These are phyloP conservation scores for Steatocranus sp. DNA, from an alignment of 2,797 vertebrate genomes.

Conservation along the genomic window DNA sequence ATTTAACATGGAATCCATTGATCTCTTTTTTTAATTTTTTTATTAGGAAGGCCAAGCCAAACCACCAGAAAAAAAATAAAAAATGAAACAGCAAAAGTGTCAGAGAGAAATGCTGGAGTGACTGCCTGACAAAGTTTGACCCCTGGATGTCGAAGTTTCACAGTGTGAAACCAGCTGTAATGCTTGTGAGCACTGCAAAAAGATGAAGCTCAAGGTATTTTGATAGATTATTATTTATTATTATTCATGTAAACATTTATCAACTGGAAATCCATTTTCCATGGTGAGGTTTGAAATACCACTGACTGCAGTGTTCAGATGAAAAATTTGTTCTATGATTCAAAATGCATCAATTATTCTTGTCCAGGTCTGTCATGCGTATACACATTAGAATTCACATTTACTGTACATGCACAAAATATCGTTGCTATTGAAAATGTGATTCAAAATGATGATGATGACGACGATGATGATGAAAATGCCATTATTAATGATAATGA, in stretches of 20 bases:
- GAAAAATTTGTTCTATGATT: neutral
- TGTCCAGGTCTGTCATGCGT: constrained; percentile 16
- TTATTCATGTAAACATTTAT: neutral
- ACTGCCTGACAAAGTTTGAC: neutral
- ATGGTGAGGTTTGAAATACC: neutral
- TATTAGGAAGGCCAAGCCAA: neutral
- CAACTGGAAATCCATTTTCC: neutral
- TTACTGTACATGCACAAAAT: constrained; percentile 8
- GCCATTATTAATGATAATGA: neutral
- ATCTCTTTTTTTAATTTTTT: neutral
- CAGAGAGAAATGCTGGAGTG: neutral
- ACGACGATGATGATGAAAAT: neutral
- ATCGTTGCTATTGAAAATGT: neutral
- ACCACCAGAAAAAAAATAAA: neutral
- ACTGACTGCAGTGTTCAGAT: fast-evolving
- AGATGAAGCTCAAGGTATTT: neutral
- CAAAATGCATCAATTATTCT: neutral
- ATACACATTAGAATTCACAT: neutral
- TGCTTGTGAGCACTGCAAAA: neutral
- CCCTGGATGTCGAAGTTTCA: neutral
- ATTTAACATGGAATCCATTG: neutral
- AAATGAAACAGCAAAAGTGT: neutral
- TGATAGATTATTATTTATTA: neutral
- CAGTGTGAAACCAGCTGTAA: neutral
- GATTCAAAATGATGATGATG: neutral